phyloP scores from a whole-genome alignment of 1,140 invertebrate species.

The Armadillidium nasatum region DNA sequence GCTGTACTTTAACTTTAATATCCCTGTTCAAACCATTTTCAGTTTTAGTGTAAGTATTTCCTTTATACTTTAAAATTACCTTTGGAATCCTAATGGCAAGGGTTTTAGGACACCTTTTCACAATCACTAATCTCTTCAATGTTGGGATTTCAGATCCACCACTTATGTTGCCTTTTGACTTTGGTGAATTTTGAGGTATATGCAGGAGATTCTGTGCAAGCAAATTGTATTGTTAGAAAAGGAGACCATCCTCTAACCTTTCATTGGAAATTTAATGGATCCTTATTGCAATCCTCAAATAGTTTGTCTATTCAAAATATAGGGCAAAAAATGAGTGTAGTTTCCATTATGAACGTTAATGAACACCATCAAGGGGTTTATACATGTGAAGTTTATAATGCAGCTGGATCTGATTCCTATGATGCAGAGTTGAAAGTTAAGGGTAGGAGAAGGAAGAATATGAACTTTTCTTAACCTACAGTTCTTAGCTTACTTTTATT shows the following conservation, averaged over 20 bases:
- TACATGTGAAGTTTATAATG: conserved; percentile 46
- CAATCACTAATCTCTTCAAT: background rate
- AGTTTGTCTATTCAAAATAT: conserved; percentile 44
- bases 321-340: conserved; percentile 50
- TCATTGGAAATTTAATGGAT: conserved; percentile 37
- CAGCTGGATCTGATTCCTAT: conserved; percentile 40
- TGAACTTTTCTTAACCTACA: too few relatives aligned
- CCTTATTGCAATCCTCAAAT: conserved; percentile 55
- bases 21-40: too few relatives aligned
- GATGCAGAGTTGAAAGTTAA: conserved; percentile 1
- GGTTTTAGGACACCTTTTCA: too few relatives aligned
- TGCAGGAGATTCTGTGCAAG: conserved; percentile 46
- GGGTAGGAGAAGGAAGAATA: background rate
- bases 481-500: background rate
- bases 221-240: conserved; percentile 48
- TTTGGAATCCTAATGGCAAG: too few relatives aligned
- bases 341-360: conserved; percentile 42
- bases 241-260: conserved; percentile 49
- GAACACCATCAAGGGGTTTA: conserved; percentile 46
- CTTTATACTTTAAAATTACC: too few relatives aligned
- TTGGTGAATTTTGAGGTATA: conserved; percentile 24
- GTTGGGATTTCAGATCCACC: conserved; percentile 30
- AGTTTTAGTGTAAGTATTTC: too few relatives aligned
- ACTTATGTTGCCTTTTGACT: conserved; percentile 27
- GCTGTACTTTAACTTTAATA: too few relatives aligned